Evolutionary conservation across 2,888 invertebrate genomes (phyloP).

Genomic region (Sphecodes monilicornis): DNA sequence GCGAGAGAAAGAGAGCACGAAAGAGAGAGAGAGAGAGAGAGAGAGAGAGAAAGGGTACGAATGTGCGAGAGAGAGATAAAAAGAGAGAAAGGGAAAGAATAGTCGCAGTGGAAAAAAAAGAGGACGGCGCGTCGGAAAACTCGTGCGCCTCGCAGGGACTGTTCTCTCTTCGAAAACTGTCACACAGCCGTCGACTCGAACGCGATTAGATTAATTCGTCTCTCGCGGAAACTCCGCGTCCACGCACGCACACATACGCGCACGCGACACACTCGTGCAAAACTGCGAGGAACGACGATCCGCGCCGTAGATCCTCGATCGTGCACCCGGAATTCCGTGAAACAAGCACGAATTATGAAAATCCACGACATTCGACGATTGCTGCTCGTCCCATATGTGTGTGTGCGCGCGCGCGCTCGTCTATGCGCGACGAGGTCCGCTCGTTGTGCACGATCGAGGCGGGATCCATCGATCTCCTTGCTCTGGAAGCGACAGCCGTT

Average conservation of each 20-base stretch:
- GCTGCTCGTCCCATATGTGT: not conserved
- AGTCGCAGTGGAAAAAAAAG: slow-evolving; percentile 31
- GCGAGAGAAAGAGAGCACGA: slow-evolving; percentile 29
- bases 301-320: slow-evolving; percentile 28
- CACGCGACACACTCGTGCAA: not conserved
- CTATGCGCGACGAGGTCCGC: not conserved
- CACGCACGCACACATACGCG: not conserved
- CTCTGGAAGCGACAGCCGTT: not conserved
- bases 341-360: not conserved
- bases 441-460: slow-evolving; percentile 35
- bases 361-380: not conserved
- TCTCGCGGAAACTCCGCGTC: slow-evolving; percentile 19
- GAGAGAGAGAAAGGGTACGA: not conserved
- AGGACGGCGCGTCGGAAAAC: not conserved
- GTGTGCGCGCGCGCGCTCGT: not conserved
- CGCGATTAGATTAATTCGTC: slow-evolving; percentile 42
- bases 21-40: slow-evolving; percentile 16
- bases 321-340: slow-evolving; percentile 16
- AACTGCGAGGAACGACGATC: not conserved
- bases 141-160: slow-evolving; percentile 43
- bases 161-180: slow-evolving; percentile 29
- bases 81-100: slow-evolving; percentile 27
- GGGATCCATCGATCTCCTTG: slow-evolving; percentile 7
- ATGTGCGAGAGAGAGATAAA: not conserved
- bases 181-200: slow-evolving; percentile 33